Conservation (phyloP, 2,113 vertebrate species). For the Pterocles gutturalis region DNA sequence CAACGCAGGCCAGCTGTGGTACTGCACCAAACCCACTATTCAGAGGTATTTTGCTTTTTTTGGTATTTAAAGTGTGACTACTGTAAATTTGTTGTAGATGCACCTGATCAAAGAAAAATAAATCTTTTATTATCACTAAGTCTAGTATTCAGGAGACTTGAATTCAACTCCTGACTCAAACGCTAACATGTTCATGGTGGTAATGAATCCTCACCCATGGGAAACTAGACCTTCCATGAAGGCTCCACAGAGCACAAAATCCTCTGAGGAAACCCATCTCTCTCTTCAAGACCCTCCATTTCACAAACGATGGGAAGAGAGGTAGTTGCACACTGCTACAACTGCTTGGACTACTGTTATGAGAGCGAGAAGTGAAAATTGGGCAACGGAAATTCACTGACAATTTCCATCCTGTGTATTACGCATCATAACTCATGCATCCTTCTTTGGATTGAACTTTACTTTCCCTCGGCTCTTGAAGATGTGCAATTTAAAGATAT, state of each 20-base stretch:
- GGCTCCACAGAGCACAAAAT: not conserved
- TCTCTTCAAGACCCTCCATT: not conserved
- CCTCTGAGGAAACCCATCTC: not conserved
- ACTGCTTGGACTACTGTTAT: not conserved
- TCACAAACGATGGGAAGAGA: not conserved
- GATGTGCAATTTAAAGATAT: not conserved
- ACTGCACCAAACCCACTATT: not conserved
- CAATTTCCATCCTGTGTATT: not conserved
- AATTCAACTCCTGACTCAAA: not conserved
- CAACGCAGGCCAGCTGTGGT: not conserved
- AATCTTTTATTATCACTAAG: not conserved
- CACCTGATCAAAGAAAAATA: not conserved
- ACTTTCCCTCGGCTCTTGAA: not conserved
- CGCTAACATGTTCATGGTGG: not conserved
- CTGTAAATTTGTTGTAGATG: not conserved
- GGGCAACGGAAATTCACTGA: rapidly evolving
- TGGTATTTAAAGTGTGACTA: not conserved
- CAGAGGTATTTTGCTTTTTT: not conserved
- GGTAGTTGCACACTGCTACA: not conserved
- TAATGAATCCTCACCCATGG: not conserved
- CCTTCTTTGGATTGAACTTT: not conserved
- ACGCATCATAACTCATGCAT: not conserved
- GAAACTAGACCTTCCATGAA: not conserved
- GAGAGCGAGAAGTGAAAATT: not conserved
- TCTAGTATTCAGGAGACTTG: not conserved